Evolutionary conservation across 2,888 invertebrate species (phyloP), one percentile per base, ranked within the genome.

Genomic region (Anagyrus pseudococci): DNA sequence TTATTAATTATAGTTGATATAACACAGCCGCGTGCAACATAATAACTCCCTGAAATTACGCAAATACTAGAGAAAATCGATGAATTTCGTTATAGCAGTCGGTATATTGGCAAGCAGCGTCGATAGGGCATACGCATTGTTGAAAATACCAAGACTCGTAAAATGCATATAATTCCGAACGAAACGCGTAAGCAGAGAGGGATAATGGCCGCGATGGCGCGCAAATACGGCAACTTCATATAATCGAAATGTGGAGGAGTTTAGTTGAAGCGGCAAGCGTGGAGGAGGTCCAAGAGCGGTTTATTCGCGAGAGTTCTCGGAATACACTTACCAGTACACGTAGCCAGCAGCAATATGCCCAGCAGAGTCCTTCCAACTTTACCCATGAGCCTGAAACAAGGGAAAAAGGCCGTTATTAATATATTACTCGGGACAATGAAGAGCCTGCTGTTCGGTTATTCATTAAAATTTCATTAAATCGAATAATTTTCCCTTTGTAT

Each of bases 311-410:
- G 22, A 41, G 40, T 41, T 10, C 40, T 10, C 17, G 13, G 26
- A 41, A 41, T n/a, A n/a, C 26, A 58, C 67, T 67, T 56, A 67
- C 67, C 61, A 22, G 58, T 57, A 49, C 58, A 55, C 1, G 55
- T 52, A 43, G 48, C 44, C 55, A 64, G 19, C 43, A 67, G 48
- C 19, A 61, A 37, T 7, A 43, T 44, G 29, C 33, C 40, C n/a
- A 62, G n/a, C 17, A 43, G 4, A 10, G 19, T 40, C 48, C 52
- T 60, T 6, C 49, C 10, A 61, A 63, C 26, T 58, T 52, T 52
- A 29, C 4, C 37, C 54, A 56, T 58, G 50, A 19, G 64, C 58
- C 67, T 67, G 61, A 2, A 61, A 64, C 1, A 4, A 56, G 44
- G 25, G 2, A 44, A 29, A 47, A 41, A 26, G 17, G 13, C 19